These are phyloP conservation scores for Anhinga anhinga DNA, from an alignment of 2,113 vertebrate genomes.

Conservation along the genomic window DNA sequence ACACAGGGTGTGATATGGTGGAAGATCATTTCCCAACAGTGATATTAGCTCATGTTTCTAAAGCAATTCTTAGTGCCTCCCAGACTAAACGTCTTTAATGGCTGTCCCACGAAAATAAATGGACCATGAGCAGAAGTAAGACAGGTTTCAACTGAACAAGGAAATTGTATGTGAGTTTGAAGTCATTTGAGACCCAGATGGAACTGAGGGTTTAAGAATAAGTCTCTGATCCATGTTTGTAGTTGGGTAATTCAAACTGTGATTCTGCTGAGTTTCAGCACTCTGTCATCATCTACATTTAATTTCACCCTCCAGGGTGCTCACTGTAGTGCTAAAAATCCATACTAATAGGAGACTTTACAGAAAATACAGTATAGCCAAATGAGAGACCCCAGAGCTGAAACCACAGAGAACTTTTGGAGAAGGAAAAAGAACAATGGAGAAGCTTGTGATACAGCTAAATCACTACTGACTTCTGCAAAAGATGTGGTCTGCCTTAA, in stretches of 20 bases:
- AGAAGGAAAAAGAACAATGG: not conserved
- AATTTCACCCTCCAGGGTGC: slow-evolving; percentile 36
- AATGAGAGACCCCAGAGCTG: not conserved
- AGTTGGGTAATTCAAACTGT: slow-evolving; percentile 54
- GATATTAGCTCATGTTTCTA: slow-evolving; percentile 21
- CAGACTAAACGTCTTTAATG: not conserved
- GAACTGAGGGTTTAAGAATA: slow-evolving; percentile 11
- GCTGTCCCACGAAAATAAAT: slow-evolving; percentile 50
- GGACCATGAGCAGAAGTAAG: slow-evolving; percentile 38
- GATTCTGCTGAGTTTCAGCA: slow-evolving; percentile 58
- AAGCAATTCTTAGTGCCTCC: slow-evolving; percentile 20
- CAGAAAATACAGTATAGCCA: not conserved
- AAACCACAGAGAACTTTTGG: not conserved
- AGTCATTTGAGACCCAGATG: slow-evolving; percentile 44
- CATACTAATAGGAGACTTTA: slow-evolving; percentile 25
- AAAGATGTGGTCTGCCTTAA: not conserved
- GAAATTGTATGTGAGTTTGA: slow-evolving; percentile 40
- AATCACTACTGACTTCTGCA: not conserved
- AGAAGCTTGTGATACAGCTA: not conserved
- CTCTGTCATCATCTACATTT: slow-evolving; percentile 44
- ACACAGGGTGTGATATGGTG: not conserved
- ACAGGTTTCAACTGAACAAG: slow-evolving; percentile 51
- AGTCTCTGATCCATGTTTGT: slow-evolving; percentile 24
- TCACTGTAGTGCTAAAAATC: slow-evolving; percentile 13
- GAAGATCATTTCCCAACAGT: slow-evolving; percentile 46